Evolutionary conservation across 2,797 vertebrate species (phyloP).

Genomic region (Gymnocypris eckloni): DNA sequence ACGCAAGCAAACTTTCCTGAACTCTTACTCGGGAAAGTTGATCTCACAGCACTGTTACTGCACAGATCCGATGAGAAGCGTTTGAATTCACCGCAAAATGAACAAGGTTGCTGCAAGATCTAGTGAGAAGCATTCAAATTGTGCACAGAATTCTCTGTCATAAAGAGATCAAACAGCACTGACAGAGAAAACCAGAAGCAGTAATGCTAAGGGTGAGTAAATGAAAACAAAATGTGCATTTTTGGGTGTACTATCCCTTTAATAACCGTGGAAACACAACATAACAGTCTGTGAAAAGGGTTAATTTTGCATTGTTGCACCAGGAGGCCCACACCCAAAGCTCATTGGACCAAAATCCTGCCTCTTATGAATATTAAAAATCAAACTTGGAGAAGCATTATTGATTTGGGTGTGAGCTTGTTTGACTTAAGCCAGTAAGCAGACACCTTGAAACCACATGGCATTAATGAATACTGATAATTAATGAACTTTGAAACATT

Average conservation of each 20-base stretch:
- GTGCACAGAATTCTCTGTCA: too few relatives aligned
- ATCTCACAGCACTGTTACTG: too few relatives aligned
- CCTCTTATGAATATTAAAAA: not conserved
- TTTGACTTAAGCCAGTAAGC: not conserved
- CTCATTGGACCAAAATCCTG: not conserved
- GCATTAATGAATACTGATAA: not conserved
- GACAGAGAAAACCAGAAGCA: too few relatives aligned
- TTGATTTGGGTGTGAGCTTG: not conserved
- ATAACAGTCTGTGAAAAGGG: not conserved
- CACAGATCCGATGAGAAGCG: too few relatives aligned
- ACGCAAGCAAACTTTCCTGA: too few relatives aligned
- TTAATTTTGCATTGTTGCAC: not conserved
- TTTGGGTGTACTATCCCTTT: not conserved
- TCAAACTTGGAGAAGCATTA: not conserved
- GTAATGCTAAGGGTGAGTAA: too few relatives aligned
- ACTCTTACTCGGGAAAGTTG: too few relatives aligned
- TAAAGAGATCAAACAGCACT: too few relatives aligned
- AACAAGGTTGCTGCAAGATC: too few relatives aligned
- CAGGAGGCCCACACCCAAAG: not conserved
- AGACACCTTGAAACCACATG: not conserved
- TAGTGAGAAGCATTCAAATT: too few relatives aligned
- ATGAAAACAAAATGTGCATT: too few relatives aligned
- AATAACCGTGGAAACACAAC: not conserved
- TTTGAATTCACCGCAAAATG: too few relatives aligned
- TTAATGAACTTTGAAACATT: not conserved